A percentile compares a stretch with the other conserved stretches of the same genome.
These are phyloP conservation scores for Pterophyllum scalare DNA, from an alignment of 2,113 vertebrate genomes.

Conservation along the genomic window DNA sequence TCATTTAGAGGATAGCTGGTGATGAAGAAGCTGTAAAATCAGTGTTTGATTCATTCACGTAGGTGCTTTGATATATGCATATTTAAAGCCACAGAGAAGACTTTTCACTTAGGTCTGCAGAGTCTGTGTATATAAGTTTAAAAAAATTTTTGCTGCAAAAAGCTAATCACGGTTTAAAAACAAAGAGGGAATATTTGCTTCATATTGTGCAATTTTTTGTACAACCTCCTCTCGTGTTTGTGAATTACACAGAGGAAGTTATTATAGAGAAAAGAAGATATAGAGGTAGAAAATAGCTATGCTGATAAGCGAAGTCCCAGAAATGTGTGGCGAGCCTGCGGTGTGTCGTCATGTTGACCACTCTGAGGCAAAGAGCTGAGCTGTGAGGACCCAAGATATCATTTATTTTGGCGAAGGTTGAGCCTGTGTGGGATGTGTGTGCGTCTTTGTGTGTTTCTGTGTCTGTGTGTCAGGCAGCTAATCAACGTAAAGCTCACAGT, in stretches of 20 bases:
- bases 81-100: background rate
- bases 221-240: background rate
- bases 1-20: background rate
- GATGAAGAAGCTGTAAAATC: background rate
- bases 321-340: conserved; percentile 29
- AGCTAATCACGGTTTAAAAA: background rate
- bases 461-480: background rate
- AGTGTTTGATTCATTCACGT: background rate
- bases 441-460: background rate
- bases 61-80: background rate
- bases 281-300: conserved; percentile 39
- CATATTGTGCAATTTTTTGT: too few relatives aligned
- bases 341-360: conserved; percentile 11
- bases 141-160: background rate
- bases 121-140: too few relatives aligned
- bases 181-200: background rate
- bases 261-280: conserved; percentile 7
- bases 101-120: background rate
- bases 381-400: conserved; percentile 35
- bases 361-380: conserved; percentile 37
- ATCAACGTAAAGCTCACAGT: background rate
- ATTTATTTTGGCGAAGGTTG: conserved; percentile 28
- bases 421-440: background rate
- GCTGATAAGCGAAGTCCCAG: conserved; percentile 35
- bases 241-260: background rate